phyloP scores from a whole-genome alignment of 2,888 invertebrate species.

The Chironomus riparius region DNA sequence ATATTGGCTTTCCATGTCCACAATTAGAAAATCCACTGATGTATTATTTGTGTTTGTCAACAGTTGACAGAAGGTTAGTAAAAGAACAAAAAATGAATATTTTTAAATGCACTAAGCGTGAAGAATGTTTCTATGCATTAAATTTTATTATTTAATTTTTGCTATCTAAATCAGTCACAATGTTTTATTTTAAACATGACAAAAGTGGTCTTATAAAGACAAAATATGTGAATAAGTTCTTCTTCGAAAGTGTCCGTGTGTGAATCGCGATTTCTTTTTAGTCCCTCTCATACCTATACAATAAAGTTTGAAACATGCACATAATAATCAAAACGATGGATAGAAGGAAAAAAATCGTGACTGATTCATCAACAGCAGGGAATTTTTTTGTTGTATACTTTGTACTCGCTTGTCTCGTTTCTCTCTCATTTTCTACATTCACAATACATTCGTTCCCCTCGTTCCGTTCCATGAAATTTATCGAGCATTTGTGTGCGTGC shows the following conservation, averaged over 20 bases:
- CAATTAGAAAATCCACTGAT: slow-evolving; percentile 95
- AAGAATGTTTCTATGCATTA: neutral
- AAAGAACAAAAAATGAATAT: neutral
- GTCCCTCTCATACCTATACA: neutral
- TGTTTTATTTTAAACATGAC: neutral
- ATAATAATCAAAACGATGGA: neutral
- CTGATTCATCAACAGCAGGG: slow-evolving; percentile 23
- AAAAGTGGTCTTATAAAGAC: neutral
- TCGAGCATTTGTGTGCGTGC: slow-evolving; percentile 22
- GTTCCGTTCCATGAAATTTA: slow-evolving; percentile 9
- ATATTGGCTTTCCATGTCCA: slow-evolving; percentile 93
- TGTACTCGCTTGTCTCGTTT: neutral
- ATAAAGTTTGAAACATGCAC: neutral
- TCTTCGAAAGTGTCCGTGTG: neutral
- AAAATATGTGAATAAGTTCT: neutral
- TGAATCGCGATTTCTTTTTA: neutral
- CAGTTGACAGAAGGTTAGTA: slow-evolving; percentile 47
- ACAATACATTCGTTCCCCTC: slow-evolving; percentile 16
- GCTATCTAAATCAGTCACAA: neutral
- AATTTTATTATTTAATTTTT: neutral
- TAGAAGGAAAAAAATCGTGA: slow-evolving; percentile 18
- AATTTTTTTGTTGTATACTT: neutral
- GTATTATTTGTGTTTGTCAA: slow-evolving; percentile 71
- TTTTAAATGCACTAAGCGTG: neutral
- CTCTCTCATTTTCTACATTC: slow-evolving; percentile 6